Percentiles rank a stretch among this genome's conserved stretches.
phyloP scores from a whole-genome alignment of 1,140 invertebrate species.

The Pseudoatta argentina region DNA sequence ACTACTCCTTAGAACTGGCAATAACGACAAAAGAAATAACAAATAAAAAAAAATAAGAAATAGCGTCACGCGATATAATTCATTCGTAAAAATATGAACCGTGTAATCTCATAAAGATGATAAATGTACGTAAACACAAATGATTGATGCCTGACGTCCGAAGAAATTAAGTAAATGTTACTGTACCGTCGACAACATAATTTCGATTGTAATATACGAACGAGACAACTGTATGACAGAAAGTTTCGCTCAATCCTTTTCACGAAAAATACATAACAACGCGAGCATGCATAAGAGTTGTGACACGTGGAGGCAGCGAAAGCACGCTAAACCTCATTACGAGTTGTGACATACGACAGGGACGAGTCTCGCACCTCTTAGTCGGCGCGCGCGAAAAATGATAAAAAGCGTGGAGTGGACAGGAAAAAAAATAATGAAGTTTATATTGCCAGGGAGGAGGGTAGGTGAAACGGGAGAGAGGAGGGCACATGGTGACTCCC shows the following conservation, averaged over 20 bases:
- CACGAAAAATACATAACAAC: conserved; percentile 27
- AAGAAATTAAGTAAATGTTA: background rate
- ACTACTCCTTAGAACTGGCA: background rate
- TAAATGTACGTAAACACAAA: background rate
- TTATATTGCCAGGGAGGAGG: conserved; percentile 58
- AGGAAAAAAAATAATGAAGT: conserved; percentile 57
- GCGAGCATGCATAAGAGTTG: conserved; percentile 19
- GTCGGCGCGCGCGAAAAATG: conserved; percentile 39
- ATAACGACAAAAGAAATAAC: background rate
- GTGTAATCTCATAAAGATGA: background rate
- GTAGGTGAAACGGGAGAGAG: background rate
- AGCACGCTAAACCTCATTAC: conserved; percentile 59
- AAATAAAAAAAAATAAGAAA: conserved; percentile 1
- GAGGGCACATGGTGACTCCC: conserved; percentile 76
- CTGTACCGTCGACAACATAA: conserved; percentile 25
- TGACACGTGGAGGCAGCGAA: conserved; percentile 19
- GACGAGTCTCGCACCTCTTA: conserved; percentile 26
- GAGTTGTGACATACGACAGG: conserved; percentile 54
- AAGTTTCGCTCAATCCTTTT: conserved; percentile 4
- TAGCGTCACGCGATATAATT: conserved; percentile 29
- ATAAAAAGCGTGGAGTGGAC: conserved; percentile 56
- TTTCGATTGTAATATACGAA: conserved; percentile 20
- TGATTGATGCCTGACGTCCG: background rate
- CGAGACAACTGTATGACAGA: background rate
- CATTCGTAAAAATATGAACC: conserved; percentile 9